Conservation (phyloP, 2,113 vertebrate species). For the Arothron firmamentum region DNA sequence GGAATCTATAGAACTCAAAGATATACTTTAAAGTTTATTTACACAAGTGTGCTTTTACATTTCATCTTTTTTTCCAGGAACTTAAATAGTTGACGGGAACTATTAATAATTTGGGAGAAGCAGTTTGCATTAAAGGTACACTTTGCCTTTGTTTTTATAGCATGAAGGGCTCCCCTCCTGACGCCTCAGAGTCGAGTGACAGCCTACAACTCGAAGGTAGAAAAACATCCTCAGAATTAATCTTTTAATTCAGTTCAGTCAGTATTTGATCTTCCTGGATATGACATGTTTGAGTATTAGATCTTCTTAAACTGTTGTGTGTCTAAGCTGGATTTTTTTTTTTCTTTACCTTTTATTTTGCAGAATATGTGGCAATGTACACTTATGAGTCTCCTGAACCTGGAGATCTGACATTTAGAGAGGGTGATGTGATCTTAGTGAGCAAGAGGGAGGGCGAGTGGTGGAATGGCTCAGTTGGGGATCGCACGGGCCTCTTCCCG, state of each 20-base stretch:
- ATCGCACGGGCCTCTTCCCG: slow-evolving; percentile 86
- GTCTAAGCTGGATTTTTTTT: background rate
- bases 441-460: slow-evolving; percentile 91
- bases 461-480: slow-evolving; percentile 89
- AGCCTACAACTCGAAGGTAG: slow-evolving; percentile 65
- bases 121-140: too few species aligned
- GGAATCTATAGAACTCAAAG: too few species aligned
- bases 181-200: slow-evolving; percentile 56
- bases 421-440: slow-evolving; percentile 89
- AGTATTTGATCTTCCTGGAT: too few species aligned
- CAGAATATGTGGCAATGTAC: slow-evolving; percentile 90
- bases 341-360: slow-evolving; percentile 16
- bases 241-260: background rate
- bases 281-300: too few species aligned
- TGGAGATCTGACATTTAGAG: slow-evolving; percentile 85
- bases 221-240: background rate
- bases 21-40: too few species aligned
- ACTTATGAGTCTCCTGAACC: slow-evolving; percentile 87
- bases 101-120: too few species aligned
- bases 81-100: too few species aligned
- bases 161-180: slow-evolving; percentile 39
- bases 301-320: background rate
- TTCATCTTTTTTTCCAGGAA: too few species aligned
- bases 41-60: too few species aligned
- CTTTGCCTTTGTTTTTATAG: slow-evolving; percentile 34